Conservation (phyloP, 1,140 invertebrate genomes). For the Drosophila repletoides region DNA sequence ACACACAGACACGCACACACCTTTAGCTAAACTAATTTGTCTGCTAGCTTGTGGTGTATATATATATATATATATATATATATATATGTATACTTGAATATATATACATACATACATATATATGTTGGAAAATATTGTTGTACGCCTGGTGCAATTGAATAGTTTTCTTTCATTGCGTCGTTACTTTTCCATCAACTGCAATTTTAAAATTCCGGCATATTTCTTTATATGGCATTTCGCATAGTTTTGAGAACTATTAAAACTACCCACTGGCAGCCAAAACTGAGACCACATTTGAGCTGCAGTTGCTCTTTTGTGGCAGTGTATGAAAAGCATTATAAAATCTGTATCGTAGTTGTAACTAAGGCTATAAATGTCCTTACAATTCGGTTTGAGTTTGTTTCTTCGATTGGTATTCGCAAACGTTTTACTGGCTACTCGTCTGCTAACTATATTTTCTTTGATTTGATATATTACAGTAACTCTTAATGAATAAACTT, state of each 20-base stretch:
- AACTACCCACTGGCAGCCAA: constrained; percentile 15
- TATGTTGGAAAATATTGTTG: constrained; percentile 33
- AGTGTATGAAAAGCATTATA: not conserved
- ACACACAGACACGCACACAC: not conserved
- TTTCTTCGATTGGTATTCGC: too few species aligned
- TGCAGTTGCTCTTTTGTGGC: constrained; percentile 17
- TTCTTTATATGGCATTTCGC: not conserved
- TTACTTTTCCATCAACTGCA: constrained; percentile 1
- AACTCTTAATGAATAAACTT: too few species aligned
- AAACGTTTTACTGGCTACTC: too few species aligned
- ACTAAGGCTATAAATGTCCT: too few species aligned
- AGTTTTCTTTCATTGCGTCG: constrained; percentile 14
- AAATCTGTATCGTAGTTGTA: not conserved
- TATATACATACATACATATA: not conserved
- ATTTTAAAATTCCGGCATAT: not conserved
- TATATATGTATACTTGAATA: constrained; percentile 13
- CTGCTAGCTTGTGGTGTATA: constrained; percentile 53
- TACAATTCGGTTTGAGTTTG: too few species aligned
- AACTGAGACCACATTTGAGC: constrained; percentile 38
- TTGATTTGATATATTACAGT: too few species aligned
- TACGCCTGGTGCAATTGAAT: constrained; percentile 12
- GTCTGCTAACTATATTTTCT: too few species aligned
- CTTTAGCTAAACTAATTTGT: constrained; percentile 75
- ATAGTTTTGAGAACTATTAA: constrained; percentile 15
- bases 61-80: not conserved